Base-by-base conservation (phyloP, 2,888 invertebrate species). In the Papilio protenor region DNA sequence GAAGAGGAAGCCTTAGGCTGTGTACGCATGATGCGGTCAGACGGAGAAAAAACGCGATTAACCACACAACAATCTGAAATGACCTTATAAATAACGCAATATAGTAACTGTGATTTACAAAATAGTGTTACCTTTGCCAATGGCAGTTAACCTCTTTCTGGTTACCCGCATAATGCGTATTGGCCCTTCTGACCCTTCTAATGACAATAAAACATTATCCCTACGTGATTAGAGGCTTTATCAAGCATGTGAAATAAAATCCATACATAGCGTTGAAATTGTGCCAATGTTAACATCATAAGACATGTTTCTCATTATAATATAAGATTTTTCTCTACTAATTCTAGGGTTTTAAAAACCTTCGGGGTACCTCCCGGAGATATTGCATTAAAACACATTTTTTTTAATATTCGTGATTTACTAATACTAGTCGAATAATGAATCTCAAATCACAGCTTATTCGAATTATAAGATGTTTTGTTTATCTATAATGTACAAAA, bases 361-460 rank as follows among this genome's bases (percentile, higher is more conserved):
- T 75, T 73, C 66, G 66, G 74, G 78, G 72, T 78, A 69, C 75
- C 78, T 78, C 78, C 78, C 78, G 72, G 78, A 73, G 72, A 75
- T 66, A 66, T 71, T 70, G 77, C 75, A 47, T 47, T 12, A 14
- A 57, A 40, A 47, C 18, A 45, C 49, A 52, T 71, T 49, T 8
- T 61, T 11, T 23, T 27, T 27, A 47, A 27, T n/a, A 8, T 16
- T 40, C 2, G 59, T 72, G 40, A 72, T 72, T 64, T 64, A 33
- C 40, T n/a, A 66, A 52, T 70, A 33, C 33, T 71, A 59, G 27
- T 66, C 69, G 18, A 49, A 21, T 3, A 23, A 72, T 55, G 61
- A 73, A 73, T 71, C 61, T 73, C 73, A 45, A 40, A 52, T 47
- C 45, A 45, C 61, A 52, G 64, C 52, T 55, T 74, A 61, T 47